These are phyloP conservation scores for Gymnodraco acuticeps DNA, from an alignment of 2,797 vertebrate genomes.

Conservation along the genomic window DNA sequence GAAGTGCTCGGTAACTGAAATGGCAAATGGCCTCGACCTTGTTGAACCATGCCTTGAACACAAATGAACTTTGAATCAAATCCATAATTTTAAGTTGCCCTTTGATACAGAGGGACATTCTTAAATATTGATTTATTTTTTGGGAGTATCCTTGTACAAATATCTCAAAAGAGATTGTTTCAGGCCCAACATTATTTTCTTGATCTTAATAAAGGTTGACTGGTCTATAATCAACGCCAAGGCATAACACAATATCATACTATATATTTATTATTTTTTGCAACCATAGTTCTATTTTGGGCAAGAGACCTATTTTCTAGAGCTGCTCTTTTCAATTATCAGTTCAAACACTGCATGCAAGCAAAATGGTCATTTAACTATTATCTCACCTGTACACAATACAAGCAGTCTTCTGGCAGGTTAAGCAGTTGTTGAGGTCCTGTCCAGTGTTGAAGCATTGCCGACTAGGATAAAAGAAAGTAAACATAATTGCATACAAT, in stretches of 20 bases:
- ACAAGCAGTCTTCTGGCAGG: constrained; percentile 95
- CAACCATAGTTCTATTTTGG: not conserved
- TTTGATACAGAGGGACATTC: not conserved
- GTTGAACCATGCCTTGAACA: constrained; percentile 19
- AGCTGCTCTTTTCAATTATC: constrained; percentile 7
- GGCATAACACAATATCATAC: not conserved
- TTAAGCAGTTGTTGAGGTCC: constrained; percentile 93
- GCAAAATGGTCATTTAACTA: not conserved
- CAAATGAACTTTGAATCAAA: constrained; percentile 28
- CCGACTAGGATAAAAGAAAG: constrained; percentile 66
- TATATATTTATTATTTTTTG: constrained; percentile 9
- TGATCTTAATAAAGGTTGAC: not conserved
- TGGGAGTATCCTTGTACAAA: not conserved
- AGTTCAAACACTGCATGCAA: constrained; percentile 9
- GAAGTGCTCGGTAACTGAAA: constrained; percentile 30
- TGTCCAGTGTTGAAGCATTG: constrained; percentile 91
- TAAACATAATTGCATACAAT: constrained; percentile 24
- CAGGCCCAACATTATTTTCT: not conserved
- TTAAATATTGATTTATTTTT: constrained; percentile 21
- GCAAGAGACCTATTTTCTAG: constrained; percentile 11
- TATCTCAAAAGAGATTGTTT: not conserved
- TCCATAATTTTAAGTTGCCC: not conserved
- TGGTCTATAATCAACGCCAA: constrained; percentile 10
- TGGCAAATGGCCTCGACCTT: constrained; percentile 30
- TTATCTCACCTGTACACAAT: constrained; percentile 95